Conservation (phyloP, 2,113 vertebrate genomes). For the Peromyscus polionotus region DNA sequence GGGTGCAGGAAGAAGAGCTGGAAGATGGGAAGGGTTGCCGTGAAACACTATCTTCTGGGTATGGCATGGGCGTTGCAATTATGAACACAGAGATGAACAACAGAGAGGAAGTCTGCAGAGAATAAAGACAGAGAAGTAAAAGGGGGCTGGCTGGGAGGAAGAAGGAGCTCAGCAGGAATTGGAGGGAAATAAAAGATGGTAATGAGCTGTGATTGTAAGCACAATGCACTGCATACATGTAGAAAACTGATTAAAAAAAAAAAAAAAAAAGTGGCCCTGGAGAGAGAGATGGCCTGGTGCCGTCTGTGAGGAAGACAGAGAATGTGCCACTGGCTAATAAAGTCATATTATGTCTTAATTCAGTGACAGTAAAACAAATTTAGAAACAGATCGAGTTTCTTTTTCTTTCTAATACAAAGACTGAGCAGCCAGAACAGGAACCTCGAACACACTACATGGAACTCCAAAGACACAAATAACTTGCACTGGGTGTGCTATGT, state of each 20-base stretch:
- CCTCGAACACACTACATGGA: accelerated
- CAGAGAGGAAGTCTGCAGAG: not conserved
- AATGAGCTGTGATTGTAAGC: not conserved
- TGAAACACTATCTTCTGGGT: not conserved
- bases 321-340: not conserved
- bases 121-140: not conserved
- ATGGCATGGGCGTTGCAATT: not conserved
- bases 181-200: not conserved
- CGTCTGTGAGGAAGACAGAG: not conserved
- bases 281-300: not conserved
- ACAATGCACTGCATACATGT: not conserved
- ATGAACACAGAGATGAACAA: not conserved
- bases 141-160: not conserved
- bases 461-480: not conserved
- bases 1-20: too few relatives aligned
- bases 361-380: not conserved
- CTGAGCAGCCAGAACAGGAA: not conserved
- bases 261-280: not conserved
- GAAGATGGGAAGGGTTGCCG: not conserved
- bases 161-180: not conserved
- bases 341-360: not conserved
- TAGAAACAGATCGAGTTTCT: not conserved
- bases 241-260: not conserved
- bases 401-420: not conserved
- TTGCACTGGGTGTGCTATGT: accelerated